Evolutionary conservation across 2,888 invertebrate genomes (phyloP).

Genomic region (Clitarchus hookeri): DNA sequence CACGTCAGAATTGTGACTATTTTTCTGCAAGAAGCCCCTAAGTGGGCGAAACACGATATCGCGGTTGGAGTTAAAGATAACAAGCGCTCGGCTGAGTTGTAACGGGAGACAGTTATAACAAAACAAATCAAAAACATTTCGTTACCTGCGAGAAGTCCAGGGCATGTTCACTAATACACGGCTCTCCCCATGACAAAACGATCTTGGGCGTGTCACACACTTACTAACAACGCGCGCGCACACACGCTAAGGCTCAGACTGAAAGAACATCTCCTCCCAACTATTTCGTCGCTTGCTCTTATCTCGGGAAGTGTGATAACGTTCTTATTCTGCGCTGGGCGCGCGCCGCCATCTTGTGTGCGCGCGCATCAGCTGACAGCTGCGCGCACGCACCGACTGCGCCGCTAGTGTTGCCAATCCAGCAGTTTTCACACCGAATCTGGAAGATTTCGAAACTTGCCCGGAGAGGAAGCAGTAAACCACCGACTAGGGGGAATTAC

Average conservation of each 20-base stretch:
- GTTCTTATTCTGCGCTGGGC: neutral
- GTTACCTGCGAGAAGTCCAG: neutral
- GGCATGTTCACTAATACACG: neutral
- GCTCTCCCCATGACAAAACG: neutral
- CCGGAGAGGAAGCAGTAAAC: too few relatives aligned
- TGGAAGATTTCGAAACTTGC: too few relatives aligned
- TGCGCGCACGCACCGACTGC: neutral
- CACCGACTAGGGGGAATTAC: too few relatives aligned
- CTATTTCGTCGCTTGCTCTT: neutral
- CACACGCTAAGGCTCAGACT: neutral
- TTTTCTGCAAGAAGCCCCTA: too few relatives aligned
- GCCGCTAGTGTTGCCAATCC: too few relatives aligned
- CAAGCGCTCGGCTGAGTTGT: neutral
- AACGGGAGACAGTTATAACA: neutral
- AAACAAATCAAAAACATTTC: neutral
- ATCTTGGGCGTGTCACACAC: neutral
- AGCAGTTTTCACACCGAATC: too few relatives aligned
- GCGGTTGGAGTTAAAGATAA: neutral
- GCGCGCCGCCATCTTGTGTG: neutral
- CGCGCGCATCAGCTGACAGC: constrained; percentile 9
- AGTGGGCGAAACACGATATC: neutral
- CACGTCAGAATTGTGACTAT: too few relatives aligned
- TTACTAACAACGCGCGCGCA: neutral
- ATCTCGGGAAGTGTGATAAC: constrained; percentile 9
- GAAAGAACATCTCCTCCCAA: neutral